Evolutionary conservation across 2,113 vertebrate genomes (phyloP).

Genomic region (Aviceda subcristata): DNA sequence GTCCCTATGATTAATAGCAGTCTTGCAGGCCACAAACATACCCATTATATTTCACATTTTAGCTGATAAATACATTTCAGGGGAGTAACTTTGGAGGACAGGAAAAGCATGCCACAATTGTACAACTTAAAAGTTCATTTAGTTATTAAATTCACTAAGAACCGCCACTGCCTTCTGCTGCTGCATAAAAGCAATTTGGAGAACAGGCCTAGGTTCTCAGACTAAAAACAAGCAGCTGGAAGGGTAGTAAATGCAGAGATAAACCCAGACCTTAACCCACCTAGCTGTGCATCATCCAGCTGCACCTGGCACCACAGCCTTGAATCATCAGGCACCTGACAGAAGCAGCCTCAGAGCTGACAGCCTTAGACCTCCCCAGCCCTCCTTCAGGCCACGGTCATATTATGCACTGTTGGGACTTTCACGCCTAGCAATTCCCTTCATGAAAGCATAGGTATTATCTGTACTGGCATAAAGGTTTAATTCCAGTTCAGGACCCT

Average conservation of each 20-base stretch:
- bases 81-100: background rate
- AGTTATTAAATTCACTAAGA: background rate
- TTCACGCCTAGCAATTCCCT: background rate
- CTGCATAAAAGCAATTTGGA: background rate
- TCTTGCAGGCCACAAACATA: background rate
- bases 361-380: background rate
- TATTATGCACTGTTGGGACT: fast-evolving
- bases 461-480: background rate
- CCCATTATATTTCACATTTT: background rate
- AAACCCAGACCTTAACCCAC: background rate
- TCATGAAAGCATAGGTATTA: background rate
- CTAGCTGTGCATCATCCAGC: background rate
- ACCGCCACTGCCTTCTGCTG: background rate
- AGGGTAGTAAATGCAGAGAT: background rate
- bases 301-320: background rate
- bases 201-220: background rate
- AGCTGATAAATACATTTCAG: background rate
- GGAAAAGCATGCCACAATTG: background rate
- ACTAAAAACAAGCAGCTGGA: background rate
- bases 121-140: background rate
- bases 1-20: conserved; percentile 21
- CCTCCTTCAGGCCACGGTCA: background rate
- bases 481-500: background rate
- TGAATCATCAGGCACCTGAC: background rate
- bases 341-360: background rate